phyloP scores from a whole-genome alignment of 2,888 invertebrate species.

The Nezara viridula region DNA sequence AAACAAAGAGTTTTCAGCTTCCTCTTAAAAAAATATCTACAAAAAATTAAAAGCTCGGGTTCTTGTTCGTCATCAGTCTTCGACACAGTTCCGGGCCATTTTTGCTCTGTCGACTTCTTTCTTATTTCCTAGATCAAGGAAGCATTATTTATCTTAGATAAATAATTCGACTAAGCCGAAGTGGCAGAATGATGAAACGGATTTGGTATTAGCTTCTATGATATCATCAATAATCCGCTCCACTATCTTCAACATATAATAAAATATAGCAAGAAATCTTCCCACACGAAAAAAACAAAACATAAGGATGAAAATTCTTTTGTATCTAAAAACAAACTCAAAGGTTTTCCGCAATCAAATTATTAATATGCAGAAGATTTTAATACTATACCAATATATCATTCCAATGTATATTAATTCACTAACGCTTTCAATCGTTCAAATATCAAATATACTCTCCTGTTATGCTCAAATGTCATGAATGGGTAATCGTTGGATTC shows the following conservation, averaged over 20 bases:
- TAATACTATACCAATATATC: too few species aligned
- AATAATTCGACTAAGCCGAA: neutral
- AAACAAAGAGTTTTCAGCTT: conserved; percentile 24
- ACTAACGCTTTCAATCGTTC: too few species aligned
- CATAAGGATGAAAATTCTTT: too few species aligned
- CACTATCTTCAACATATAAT: neutral
- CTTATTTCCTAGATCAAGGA: neutral
- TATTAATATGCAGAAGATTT: too few species aligned
- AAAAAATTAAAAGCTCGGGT: conserved; percentile 13
- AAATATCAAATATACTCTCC: too few species aligned
- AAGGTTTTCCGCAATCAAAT: too few species aligned
- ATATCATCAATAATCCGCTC: neutral
- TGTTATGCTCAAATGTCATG: too few species aligned
- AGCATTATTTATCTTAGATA: neutral
- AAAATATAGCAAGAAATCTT: too few species aligned
- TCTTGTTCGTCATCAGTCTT: neutral
- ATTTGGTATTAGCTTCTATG: neutral
- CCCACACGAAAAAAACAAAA: too few species aligned
- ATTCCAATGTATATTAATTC: too few species aligned
- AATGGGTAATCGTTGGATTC: too few species aligned
- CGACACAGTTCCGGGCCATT: neutral
- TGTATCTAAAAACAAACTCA: too few species aligned
- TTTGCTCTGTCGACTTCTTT: neutral
- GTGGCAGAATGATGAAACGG: neutral
- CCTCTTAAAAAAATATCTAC: conserved; percentile 20